These are phyloP conservation scores for Ichneumoninae sp. DNA, from an alignment of 2,888 invertebrate genomes.

Conservation along the genomic window DNA sequence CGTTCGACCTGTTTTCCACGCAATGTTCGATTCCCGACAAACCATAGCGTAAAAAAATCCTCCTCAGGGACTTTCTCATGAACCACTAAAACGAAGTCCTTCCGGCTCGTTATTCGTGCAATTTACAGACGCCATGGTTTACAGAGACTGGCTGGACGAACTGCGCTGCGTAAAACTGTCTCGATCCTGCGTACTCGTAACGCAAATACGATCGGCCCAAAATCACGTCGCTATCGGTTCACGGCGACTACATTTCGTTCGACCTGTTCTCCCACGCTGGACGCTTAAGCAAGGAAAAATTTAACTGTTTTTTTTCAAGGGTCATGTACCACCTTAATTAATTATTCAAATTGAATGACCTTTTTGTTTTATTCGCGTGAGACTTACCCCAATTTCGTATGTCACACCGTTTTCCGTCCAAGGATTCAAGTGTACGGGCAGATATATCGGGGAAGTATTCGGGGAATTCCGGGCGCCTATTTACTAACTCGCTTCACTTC, in stretches of 20 bases:
- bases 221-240: not conserved
- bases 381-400: constrained; percentile 50
- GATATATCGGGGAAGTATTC: constrained; percentile 35
- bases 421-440: constrained; percentile 48
- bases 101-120: not conserved
- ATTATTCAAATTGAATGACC: constrained; percentile 23
- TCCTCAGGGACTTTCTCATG: not conserved
- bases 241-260: not conserved
- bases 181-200: not conserved
- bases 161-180: constrained; percentile 2
- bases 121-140: not conserved
- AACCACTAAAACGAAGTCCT: not conserved
- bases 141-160: constrained; percentile 13
- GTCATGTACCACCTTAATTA: constrained; percentile 29
- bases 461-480: constrained; percentile 39
- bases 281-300: constrained; percentile 6
- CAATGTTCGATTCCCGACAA: not conserved
- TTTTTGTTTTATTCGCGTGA: constrained; percentile 34
- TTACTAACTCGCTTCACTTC: constrained; percentile 27
- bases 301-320: not conserved
- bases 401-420: constrained; percentile 50
- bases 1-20: not conserved
- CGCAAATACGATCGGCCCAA: not conserved
- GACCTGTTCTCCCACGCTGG: constrained; percentile 6
- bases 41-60: not conserved